Percentiles rank a stretch among this genome's conserved stretches.
These are phyloP conservation scores for Garrulus glandarius DNA, from an alignment of 2,797 vertebrate species.

Conservation along the genomic window DNA sequence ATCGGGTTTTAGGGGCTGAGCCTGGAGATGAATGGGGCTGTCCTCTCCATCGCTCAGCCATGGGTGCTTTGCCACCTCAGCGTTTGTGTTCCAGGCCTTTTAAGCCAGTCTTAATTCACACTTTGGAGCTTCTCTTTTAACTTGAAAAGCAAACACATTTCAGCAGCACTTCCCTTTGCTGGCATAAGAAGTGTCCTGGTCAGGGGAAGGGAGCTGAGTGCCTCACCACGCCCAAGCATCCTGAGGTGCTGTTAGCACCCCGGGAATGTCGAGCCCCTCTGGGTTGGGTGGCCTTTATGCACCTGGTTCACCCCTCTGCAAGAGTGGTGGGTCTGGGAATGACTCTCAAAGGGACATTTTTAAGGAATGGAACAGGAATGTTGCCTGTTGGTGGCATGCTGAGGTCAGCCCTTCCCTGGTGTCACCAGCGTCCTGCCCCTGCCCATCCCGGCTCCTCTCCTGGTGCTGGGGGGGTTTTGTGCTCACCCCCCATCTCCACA, in stretches of 20 bases:
- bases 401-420: neutral
- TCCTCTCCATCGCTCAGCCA: neutral
- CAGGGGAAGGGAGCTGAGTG: neutral
- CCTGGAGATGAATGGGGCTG: slow-evolving; percentile 14
- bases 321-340: neutral
- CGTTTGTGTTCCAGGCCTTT: rapidly evolving
- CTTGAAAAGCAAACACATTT: neutral
- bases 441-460: neutral
- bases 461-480: rapidly evolving
- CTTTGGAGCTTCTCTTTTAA: neutral
- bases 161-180: neutral
- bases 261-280: rapidly evolving
- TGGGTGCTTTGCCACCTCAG: neutral
- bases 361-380: neutral
- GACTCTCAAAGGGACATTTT: neutral
- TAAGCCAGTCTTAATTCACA: neutral
- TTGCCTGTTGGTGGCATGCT: rapidly evolving
- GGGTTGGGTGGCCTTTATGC: neutral
- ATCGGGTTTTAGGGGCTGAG: slow-evolving; percentile 39
- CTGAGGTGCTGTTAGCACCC: neutral
- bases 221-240: rapidly evolving
- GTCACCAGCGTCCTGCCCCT: neutral
- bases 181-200: rapidly evolving
- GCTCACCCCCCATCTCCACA: neutral
- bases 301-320: neutral